Evolutionary conservation across 2,888 invertebrate genomes (phyloP).

Genomic region (Meteorus colon): DNA sequence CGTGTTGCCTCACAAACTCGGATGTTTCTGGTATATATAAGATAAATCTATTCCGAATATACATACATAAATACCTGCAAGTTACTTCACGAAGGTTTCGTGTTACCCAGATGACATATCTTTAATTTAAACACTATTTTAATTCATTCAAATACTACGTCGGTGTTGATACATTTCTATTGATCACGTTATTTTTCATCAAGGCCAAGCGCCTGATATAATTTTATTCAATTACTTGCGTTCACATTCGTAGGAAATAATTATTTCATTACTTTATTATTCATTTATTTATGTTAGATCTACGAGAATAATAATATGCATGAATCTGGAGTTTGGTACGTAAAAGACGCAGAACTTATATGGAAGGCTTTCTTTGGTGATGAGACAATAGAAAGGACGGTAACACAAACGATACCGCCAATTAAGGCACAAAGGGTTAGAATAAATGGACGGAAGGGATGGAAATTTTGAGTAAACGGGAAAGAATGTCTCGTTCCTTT

Average conservation of each 20-base stretch:
- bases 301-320: background rate
- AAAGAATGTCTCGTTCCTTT: background rate
- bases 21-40: background rate
- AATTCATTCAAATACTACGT: background rate
- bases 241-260: background rate
- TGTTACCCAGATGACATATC: conserved; percentile 2
- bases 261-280: background rate
- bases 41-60: background rate
- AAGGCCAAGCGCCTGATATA: background rate
- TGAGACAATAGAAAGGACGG: background rate
- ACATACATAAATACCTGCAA: background rate
- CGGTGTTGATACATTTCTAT: background rate
- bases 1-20: background rate
- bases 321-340: background rate
- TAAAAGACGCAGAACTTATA: background rate
- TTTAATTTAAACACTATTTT: background rate
- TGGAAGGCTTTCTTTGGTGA: background rate
- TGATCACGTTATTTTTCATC: background rate
- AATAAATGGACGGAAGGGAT: background rate
- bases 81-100: background rate
- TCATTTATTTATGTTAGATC: background rate
- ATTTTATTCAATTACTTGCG: background rate
- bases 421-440: background rate
- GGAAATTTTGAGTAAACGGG: background rate
- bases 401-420: background rate